Conservation (phyloP, 2,113 vertebrate species). For the Passerina amoena region DNA sequence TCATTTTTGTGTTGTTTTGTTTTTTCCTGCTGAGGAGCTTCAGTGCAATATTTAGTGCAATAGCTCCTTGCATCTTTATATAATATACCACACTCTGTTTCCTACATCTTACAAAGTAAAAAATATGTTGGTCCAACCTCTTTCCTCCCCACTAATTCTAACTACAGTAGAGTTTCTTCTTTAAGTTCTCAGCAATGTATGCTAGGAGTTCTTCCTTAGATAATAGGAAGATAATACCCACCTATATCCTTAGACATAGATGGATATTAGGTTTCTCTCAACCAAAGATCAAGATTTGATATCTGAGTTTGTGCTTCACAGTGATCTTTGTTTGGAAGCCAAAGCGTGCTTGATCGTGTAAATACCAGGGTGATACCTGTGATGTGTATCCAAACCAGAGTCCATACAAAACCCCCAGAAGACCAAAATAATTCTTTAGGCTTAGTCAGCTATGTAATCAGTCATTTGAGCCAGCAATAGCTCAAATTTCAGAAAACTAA, state of each 20-base stretch:
- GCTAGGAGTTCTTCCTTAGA: not conserved
- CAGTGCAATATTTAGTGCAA: not conserved
- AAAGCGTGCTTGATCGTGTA: not conserved
- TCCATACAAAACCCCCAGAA: not conserved
- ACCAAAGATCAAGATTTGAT: not conserved
- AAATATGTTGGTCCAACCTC: not conserved
- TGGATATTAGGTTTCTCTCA: not conserved
- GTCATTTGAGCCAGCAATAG: not conserved
- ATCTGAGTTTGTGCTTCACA: not conserved
- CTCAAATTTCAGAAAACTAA: not conserved
- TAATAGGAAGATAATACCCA: not conserved
- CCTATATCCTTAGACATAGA: not conserved
- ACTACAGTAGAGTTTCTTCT: not conserved
- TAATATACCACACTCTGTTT: not conserved
- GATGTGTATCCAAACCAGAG: not conserved
- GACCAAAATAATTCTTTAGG: not conserved
- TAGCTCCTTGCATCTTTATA: not conserved
- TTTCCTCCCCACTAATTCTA: not conserved
- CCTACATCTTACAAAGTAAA: not conserved
- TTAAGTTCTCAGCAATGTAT: not conserved
- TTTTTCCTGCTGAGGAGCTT: not conserved
- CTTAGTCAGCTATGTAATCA: not conserved
- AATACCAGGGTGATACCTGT: not conserved
- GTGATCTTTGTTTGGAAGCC: not conserved
- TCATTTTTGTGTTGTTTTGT: not conserved